Evolutionary conservation across 2,888 invertebrate genomes (phyloP).

Genomic region (Lutraria lutraria): DNA sequence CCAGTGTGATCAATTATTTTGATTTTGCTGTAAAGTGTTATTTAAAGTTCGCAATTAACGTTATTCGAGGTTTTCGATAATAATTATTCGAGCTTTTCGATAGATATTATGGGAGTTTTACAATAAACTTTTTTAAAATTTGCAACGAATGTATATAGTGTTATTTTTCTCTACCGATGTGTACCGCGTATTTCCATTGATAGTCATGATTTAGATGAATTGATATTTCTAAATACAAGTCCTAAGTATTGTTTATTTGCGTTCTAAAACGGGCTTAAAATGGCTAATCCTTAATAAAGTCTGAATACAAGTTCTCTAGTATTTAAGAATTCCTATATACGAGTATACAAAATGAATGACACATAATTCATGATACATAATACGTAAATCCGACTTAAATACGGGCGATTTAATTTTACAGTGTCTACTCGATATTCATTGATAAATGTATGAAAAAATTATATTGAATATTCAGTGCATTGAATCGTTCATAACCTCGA

Average conservation of each 20-base stretch:
- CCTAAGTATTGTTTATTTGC: conserved; percentile 10
- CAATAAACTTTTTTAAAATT: too few species aligned
- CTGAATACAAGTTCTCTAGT: not conserved
- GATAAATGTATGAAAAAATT: not conserved
- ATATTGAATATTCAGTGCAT: not conserved
- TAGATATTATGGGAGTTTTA: too few species aligned
- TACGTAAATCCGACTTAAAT: not conserved
- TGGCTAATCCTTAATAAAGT: not conserved
- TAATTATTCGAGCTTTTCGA: too few species aligned
- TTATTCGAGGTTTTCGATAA: too few species aligned
- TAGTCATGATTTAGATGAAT: too few species aligned
- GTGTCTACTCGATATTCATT: not conserved
- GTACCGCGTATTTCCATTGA: too few species aligned
- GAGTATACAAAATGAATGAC: not conserved
- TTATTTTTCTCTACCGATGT: too few species aligned
- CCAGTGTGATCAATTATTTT: too few species aligned
- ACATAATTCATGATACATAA: not conserved
- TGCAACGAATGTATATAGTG: too few species aligned
- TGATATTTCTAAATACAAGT: not conserved
- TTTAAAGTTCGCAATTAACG: too few species aligned
- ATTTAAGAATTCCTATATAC: not conserved
- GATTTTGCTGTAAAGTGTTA: too few species aligned
- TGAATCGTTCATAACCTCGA: not conserved
- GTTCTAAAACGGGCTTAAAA: conserved; percentile 8
- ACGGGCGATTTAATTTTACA: not conserved